Conservation (phyloP, 1,140 invertebrate genomes). For the Ceratosolen fusciceps region DNA sequence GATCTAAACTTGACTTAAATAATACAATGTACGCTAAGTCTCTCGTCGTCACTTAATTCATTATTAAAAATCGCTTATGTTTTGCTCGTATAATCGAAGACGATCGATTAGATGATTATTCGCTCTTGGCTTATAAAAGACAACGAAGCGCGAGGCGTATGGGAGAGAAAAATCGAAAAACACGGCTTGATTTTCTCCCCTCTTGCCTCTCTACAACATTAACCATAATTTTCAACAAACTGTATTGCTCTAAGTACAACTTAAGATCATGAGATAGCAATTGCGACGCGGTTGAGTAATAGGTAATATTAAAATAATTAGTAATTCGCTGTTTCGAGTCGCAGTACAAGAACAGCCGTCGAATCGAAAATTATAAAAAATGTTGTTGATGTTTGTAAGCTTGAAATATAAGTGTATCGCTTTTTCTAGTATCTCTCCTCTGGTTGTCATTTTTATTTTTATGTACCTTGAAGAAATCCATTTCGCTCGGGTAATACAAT, state of each 20-base stretch:
- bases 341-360: constrained; percentile 38
- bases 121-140: no score
- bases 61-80: no score
- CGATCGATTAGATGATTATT: no score
- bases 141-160: no score
- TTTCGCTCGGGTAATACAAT: background rate
- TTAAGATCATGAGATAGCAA: constrained; percentile 55
- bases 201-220: no score
- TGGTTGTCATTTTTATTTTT: constrained; percentile 30
- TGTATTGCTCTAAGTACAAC: constrained; percentile 18
- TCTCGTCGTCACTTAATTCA: no score
- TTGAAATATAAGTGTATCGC: constrained; percentile 69
- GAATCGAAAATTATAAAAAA: constrained; percentile 56
- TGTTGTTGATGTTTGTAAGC: constrained; percentile 70
- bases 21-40: no score
- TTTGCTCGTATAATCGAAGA: no score
- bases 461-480: background rate
- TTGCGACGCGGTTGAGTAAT: constrained; percentile 48
- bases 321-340: constrained; percentile 46
- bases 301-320: constrained; percentile 51
- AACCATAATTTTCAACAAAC: no score
- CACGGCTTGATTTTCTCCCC: no score
- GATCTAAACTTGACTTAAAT: constrained; percentile 51
- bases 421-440: constrained; percentile 58
- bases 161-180: no score